These are phyloP conservation scores for Lasius platythorax DNA, from an alignment of 2,888 invertebrate genomes.

Conservation along the genomic window DNA sequence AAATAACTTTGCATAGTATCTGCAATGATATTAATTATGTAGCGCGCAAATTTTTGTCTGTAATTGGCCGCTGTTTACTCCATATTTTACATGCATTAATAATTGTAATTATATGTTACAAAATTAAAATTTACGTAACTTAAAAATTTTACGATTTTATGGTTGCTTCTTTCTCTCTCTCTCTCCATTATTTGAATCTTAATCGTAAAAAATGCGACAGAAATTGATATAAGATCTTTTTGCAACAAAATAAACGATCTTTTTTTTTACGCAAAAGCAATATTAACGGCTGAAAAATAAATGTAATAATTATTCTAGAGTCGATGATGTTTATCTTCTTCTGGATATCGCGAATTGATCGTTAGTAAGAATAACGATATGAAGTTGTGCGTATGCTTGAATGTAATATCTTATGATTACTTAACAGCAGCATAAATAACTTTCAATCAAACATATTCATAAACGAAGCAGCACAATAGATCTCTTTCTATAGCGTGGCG, in stretches of 20 bases:
- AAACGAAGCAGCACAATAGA: slow-evolving; percentile 21
- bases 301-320: not conserved
- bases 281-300: not conserved
- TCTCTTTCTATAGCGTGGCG: not conserved
- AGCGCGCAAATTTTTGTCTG: not conserved
- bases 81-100: not conserved
- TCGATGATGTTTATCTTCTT: not conserved
- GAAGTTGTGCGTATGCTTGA: slow-evolving; percentile 18
- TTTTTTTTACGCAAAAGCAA: not conserved
- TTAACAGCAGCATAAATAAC: slow-evolving; percentile 35
- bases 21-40: not conserved
- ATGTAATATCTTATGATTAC: slow-evolving; percentile 10
- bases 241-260: not conserved
- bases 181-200: not conserved
- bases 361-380: slow-evolving; percentile 35
- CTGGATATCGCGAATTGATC: not conserved
- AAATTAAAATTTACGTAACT: not conserved
- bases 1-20: not conserved
- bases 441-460: slow-evolving; percentile 37
- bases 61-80: not conserved
- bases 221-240: not conserved
- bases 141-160: not conserved
- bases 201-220: not conserved
- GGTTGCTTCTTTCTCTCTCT: not conserved
- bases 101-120: not conserved